A percentile compares a stretch with the other conserved stretches of the same genome.
Evolutionary conservation across 2,797 vertebrate species (phyloP).

Genomic region (Australoheros facetus): DNA sequence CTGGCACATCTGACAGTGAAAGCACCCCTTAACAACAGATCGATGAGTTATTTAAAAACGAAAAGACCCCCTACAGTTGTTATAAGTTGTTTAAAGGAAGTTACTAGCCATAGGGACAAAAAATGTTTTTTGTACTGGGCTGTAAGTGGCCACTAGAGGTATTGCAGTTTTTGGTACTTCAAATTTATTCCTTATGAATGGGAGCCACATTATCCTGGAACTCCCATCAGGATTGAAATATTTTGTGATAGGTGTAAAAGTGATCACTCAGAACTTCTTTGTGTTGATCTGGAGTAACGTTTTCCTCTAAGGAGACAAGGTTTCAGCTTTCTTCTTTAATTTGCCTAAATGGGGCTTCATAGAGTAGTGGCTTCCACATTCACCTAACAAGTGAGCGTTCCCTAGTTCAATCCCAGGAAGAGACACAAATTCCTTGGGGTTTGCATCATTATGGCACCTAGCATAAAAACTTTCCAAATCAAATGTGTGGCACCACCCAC

Average conservation of each 20-base stretch:
- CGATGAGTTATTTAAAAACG: no score
- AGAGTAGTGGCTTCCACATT: neutral
- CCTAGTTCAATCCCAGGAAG: rapidly evolving
- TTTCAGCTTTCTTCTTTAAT: neutral
- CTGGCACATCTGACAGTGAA: no score
- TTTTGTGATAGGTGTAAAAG: neutral
- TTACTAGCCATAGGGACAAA: no score
- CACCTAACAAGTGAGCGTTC: neutral
- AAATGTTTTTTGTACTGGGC: no score
- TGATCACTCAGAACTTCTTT: neutral
- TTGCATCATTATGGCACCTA: neutral
- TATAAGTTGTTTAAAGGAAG: no score
- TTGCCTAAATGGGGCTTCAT: neutral
- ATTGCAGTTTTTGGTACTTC: no score
- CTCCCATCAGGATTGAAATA: neutral
- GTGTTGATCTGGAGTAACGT: neutral
- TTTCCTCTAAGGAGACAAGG: neutral
- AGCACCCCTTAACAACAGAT: no score
- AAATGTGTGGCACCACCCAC: neutral
- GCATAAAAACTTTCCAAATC: neutral
- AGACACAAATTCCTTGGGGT: neutral
- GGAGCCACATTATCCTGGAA: no score
- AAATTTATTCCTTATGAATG: no score
- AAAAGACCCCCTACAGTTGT: no score
- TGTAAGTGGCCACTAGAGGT: no score